A percentile compares a stretch with the other conserved stretches of the same genome.
Evolutionary conservation across 2,888 invertebrate genomes (phyloP).

Genomic region (Cyclophora albipunctata): DNA sequence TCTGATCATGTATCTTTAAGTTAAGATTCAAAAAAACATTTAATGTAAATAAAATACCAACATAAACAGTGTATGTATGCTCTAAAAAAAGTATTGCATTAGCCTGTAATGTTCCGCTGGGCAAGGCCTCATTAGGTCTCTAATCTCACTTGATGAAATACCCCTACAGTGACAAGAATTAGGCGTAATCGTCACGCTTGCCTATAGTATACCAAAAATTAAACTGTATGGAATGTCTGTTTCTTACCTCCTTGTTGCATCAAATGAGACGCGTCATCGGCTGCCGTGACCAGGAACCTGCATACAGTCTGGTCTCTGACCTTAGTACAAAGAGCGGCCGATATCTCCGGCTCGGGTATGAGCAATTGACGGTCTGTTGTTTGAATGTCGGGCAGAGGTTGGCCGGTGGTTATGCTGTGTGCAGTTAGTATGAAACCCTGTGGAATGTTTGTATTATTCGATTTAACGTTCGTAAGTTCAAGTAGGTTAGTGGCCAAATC

Average conservation of each 20-base stretch:
- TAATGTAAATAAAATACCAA: too few relatives aligned
- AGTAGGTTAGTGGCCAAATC: not conserved
- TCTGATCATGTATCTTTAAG: too few relatives aligned
- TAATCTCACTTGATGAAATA: too few relatives aligned
- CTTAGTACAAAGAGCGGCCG: slow-evolving; percentile 72
- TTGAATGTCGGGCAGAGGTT: slow-evolving; percentile 55
- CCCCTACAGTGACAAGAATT: too few relatives aligned
- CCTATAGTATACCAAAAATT: too few relatives aligned
- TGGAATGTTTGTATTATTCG: not conserved
- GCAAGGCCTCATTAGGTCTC: too few relatives aligned
- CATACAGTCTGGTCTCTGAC: slow-evolving; percentile 70
- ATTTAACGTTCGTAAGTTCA: not conserved
- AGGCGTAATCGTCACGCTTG: too few relatives aligned
- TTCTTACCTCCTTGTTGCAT: slow-evolving; percentile 76
- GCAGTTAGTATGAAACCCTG: slow-evolving; percentile 65
- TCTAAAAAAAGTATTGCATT: too few relatives aligned
- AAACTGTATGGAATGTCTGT: too few relatives aligned
- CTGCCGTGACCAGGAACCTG: slow-evolving; percentile 77
- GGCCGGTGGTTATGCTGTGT: slow-evolving; percentile 43
- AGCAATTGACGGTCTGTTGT: slow-evolving; percentile 43
- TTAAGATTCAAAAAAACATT: too few relatives aligned
- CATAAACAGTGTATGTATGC: too few relatives aligned
- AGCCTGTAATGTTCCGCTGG: too few relatives aligned
- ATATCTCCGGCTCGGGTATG: slow-evolving; percentile 57
- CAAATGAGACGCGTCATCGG: slow-evolving; percentile 80